These are phyloP conservation scores for Drosophila rellima DNA, from an alignment of 2,888 invertebrate genomes.

Conservation along the genomic window DNA sequence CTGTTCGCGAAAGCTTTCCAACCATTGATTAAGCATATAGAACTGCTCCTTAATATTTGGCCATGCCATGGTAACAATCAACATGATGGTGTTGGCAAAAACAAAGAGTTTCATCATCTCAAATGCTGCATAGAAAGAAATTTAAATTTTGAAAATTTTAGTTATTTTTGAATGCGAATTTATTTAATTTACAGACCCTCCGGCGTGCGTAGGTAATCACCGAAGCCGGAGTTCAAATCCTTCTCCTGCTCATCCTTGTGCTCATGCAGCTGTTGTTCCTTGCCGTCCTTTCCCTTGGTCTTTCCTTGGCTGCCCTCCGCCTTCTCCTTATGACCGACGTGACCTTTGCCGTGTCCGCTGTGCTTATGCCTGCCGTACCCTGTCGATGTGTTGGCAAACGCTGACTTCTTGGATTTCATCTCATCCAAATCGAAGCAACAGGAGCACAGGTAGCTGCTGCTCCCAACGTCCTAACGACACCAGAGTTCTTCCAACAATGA, in stretches of 20 bases:
- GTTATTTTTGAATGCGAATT: neutral
- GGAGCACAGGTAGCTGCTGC: conserved; percentile 13
- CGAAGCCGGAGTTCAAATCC: conserved; percentile 85
- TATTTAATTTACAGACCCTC: conserved; percentile 82
- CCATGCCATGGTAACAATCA: conserved; percentile 91
- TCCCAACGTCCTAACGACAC: conserved; percentile 37
- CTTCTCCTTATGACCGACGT: conserved; percentile 54
- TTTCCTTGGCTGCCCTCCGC: conserved; percentile 36
- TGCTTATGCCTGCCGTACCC: conserved; percentile 79
- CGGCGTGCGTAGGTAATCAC: conserved; percentile 84
- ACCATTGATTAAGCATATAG: conserved; percentile 87
- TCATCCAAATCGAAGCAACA: conserved; percentile 49
- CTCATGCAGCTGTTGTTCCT: conserved; percentile 39
- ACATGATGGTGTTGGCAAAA: conserved; percentile 90
- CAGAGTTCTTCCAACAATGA: conserved; percentile 53
- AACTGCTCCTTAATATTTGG: conserved; percentile 89
- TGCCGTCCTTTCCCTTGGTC: conserved; percentile 38
- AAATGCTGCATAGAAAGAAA: conserved; percentile 85
- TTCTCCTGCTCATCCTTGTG: conserved; percentile 72
- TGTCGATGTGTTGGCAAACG: conserved; percentile 80
- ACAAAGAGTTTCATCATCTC: conserved; percentile 94
- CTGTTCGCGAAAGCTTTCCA: conserved; percentile 71
- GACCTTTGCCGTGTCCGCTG: conserved; percentile 52
- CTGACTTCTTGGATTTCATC: conserved; percentile 81
- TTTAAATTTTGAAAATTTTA: neutral